Percentiles rank a stretch among this genome's conserved stretches.
phyloP scores from a whole-genome alignment of 2,888 invertebrate species.

The Heliconius ismenius region DNA sequence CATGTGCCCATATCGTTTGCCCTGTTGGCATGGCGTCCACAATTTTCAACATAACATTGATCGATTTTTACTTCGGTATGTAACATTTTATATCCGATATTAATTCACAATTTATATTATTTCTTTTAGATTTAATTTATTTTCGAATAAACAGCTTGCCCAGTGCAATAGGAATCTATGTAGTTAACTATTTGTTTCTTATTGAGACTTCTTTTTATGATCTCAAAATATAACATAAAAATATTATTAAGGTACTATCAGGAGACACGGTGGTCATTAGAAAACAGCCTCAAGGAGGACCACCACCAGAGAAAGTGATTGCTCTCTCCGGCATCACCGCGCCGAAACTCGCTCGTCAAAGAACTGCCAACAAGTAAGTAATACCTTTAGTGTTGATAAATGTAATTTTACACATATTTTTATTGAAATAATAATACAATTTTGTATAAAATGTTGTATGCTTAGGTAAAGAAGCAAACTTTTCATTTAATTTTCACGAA shows the following conservation, averaged over 20 bases:
- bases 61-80: slow-evolving; percentile 28
- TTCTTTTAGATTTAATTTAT: not conserved
- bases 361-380: slow-evolving; percentile 71
- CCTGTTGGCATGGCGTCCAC: slow-evolving; percentile 71
- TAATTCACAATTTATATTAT: not conserved
- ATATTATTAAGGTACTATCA: slow-evolving; percentile 89
- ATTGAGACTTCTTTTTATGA: not conserved
- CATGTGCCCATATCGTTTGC: slow-evolving; percentile 73
- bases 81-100: not conserved
- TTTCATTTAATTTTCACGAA: not conserved
- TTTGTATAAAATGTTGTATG: not conserved
- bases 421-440: not conserved
- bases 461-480: not conserved
- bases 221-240: not conserved
- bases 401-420: no score
- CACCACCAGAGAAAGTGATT: slow-evolving; percentile 95
- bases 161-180: not conserved
- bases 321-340: slow-evolving; percentile 95
- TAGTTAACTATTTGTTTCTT: not conserved
- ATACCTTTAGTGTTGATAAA: not conserved
- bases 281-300: slow-evolving; percentile 92
- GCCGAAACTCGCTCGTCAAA: slow-evolving; percentile 87
- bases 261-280: slow-evolving; percentile 97
- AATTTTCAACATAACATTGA: slow-evolving; percentile 39
- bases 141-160: not conserved